Evolutionary conservation across 2,797 vertebrate genomes (phyloP), one percentile per base, ranked within the genome.

Genomic region (Pseudochirops corinnae): DNA sequence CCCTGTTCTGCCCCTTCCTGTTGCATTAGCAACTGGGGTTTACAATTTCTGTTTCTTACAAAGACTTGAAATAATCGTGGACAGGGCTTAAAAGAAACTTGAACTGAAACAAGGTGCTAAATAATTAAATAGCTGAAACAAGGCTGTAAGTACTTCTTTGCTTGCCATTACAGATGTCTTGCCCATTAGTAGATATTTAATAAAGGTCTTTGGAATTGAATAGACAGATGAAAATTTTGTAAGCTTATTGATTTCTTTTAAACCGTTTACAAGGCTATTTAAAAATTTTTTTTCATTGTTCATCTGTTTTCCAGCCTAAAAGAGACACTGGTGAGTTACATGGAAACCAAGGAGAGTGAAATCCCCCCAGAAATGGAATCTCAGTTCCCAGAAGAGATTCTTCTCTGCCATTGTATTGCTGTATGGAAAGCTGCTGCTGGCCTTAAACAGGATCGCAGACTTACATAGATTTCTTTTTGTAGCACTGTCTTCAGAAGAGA

Each of bases 381-480:
- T 28, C 16, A 96, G 29, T 99, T 99, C 98, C 99, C 99, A 0
- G 97, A 98, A 0, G 95, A 99, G 82, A 99, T 99, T 93, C 94
- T 52, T 6, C 98, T 99, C 92, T 98, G 98, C 18, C 99, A 98
- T 0, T 99, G 98, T 0, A 93, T 99, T 0, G 99, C 99, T 7
- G 98, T 99, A 0, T 99, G 99, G 99, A 99, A 99, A 98, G 98
- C 98, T 2, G 99, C 99, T 0, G 98, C 99, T 3, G 1, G 53
- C 56, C 99, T 99, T 97, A 99, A 99, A 92, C 98, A 98, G 67
- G 99, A 99, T 67, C 98, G 98, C 0, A 98, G 97, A 52, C 98
- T 95, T 39, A 97, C 97, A 96, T 98, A 98, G 95, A 55, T 7
- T 10, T 3, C 0, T 52, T 39, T 46, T 46, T 13, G 60, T 56